A percentile compares a stretch with the other conserved stretches of the same genome.
phyloP scores from a whole-genome alignment of 2,888 invertebrate species.

The Dilophus febrilis region DNA sequence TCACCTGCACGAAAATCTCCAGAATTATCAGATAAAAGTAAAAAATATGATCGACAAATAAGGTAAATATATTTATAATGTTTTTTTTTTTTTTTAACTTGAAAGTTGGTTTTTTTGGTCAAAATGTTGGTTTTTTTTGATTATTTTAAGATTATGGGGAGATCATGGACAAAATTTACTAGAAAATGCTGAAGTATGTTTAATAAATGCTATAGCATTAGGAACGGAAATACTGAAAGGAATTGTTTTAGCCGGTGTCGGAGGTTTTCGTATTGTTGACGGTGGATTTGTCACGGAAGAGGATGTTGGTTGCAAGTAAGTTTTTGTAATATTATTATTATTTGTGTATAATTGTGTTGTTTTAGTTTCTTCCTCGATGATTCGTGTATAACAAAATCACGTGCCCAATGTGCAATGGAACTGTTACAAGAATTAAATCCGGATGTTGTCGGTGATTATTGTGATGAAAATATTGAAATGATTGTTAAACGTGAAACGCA shows the following conservation, averaged over 20 bases:
- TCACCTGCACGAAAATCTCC: constrained; percentile 36
- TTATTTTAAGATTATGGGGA: constrained; percentile 70
- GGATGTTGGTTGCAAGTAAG: constrained; percentile 84
- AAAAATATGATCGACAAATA: constrained; percentile 62
- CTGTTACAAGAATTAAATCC: constrained; percentile 78
- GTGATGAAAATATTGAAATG: constrained; percentile 76
- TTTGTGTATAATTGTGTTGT: constrained; percentile 39
- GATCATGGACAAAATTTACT: constrained; percentile 89
- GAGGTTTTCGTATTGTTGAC: constrained; percentile 84
- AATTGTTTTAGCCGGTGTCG: constrained; percentile 84
- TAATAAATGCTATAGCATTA: constrained; percentile 83
- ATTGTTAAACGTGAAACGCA: constrained; percentile 60
- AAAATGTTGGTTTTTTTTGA: neutral
- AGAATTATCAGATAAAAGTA: constrained; percentile 49
- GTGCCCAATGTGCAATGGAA: constrained; percentile 70
- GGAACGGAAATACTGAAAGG: constrained; percentile 94
- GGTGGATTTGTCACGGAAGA: constrained; percentile 66
- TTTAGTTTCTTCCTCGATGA: constrained; percentile 76
- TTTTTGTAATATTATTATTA: constrained; percentile 3
- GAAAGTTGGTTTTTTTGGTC: neutral
- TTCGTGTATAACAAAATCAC: constrained; percentile 62
- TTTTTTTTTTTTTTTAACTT: neutral
- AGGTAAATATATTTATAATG: constrained; percentile 27
- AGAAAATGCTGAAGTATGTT: constrained; percentile 77
- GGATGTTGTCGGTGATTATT: constrained; percentile 82